Evolutionary conservation across 2,888 invertebrate species (phyloP), one percentile per base, ranked within the genome.

Genomic region (Noctua fimbriata): DNA sequence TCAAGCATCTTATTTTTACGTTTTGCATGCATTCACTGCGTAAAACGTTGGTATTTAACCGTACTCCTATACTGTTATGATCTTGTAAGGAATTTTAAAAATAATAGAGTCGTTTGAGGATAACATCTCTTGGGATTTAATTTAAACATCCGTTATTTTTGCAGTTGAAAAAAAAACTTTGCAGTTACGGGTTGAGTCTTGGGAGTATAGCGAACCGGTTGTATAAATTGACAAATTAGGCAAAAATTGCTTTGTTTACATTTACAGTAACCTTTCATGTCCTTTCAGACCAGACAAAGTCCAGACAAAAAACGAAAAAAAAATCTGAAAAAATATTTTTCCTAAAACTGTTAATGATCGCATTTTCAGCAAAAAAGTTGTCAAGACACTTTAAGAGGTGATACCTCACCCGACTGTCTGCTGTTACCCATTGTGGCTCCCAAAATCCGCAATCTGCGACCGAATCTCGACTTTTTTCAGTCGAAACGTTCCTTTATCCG

Each of bases 401-500:
- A 93, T 93, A 91, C 92, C 89, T 92, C 92, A 88, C 82, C 86
- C 85, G 85, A 83, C 89, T 90, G 92, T 91, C 92, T 89, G 84
- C 88, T 84, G 88, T 76, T 76, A 88, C 87, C 93, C 93, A 94
- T 94, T 93, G 94, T 94, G 87, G 89, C 90, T 89, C 89, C 92
- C 92, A 90, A 94, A 94, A 91, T 90, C 87, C 85, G 83, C 90
- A 92, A 93, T 94, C 95, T 91, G 88, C 88, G 91, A 90, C 89
- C 91, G 90, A 91, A 94, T 94, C 93, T 92, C 89, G 79, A 81
- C 90, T 91, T 94, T 95, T 95, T 94, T 93, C 93, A 94, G 93
- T 92, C 92, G 87, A 91, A 92, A 91, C 92, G 92, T 93, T 93
- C 92, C 94, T 94, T 96, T 96, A 96, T 96, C 96, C 95, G 92